Evolutionary conservation across 2,888 invertebrate species (phyloP).

Genomic region (Sinodicranocentrus sp.): DNA sequence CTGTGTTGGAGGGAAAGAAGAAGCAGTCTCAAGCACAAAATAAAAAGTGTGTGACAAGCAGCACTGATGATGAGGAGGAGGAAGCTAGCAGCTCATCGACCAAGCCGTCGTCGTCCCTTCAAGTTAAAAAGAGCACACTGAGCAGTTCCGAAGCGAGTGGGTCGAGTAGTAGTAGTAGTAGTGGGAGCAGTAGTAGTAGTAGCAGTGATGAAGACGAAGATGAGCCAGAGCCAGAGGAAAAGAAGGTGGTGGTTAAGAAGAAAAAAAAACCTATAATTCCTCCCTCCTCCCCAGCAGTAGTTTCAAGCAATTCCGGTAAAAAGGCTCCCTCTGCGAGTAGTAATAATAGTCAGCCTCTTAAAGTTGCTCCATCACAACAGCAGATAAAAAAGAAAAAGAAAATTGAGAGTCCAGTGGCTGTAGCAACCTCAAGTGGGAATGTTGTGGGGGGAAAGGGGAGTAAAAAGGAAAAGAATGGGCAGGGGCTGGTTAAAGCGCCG

Average conservation of each 20-base stretch:
- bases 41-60: slow-evolving; percentile 46
- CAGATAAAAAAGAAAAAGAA: slow-evolving; percentile 17
- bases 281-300: slow-evolving; percentile 7
- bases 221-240: slow-evolving; percentile 20
- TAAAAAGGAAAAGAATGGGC: not conserved
- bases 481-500: not conserved
- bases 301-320: slow-evolving; percentile 14
- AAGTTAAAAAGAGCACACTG: slow-evolving; percentile 48
- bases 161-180: slow-evolving; percentile 57
- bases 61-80: slow-evolving; percentile 64
- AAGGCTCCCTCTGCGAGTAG: slow-evolving; percentile 24
- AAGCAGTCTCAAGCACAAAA: slow-evolving; percentile 26
- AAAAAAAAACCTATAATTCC: slow-evolving; percentile 43
- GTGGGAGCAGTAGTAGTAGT: slow-evolving; percentile 62
- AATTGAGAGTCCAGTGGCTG: not conserved
- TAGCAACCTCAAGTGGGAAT: not conserved
- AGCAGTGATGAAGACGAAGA: slow-evolving; percentile 43
- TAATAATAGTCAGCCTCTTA: slow-evolving; percentile 33
- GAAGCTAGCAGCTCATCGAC: slow-evolving; percentile 56
- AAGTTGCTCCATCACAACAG: slow-evolving; percentile 5
- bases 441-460: not conserved
- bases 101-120: too few species aligned
- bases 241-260: slow-evolving; percentile 22
- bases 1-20: slow-evolving; percentile 44
- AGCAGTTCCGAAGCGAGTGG: slow-evolving; percentile 62